These are phyloP conservation scores for Galerucella calmariensis DNA, from an alignment of 2,888 invertebrate genomes.

Conservation along the genomic window DNA sequence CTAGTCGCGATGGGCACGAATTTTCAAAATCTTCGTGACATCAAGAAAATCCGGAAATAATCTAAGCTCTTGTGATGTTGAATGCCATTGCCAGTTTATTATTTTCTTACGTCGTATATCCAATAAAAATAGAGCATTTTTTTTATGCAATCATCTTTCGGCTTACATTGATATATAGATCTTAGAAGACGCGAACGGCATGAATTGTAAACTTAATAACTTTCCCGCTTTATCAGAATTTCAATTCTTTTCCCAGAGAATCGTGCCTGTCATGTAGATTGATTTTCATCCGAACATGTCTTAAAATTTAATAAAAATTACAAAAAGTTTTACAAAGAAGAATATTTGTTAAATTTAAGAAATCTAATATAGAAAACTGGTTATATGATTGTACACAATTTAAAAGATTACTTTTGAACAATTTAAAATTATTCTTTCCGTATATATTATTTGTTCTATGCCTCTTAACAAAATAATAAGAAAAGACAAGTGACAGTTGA, in stretches of 20 bases:
- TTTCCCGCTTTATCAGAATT: conserved; percentile 7
- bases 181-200: neutral
- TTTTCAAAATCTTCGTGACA: too few species aligned
- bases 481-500: too few species aligned
- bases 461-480: too few species aligned
- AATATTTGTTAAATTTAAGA: neutral
- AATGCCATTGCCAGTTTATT: neutral
- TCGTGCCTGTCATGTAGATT: neutral
- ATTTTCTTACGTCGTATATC: neutral
- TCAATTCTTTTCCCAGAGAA: conserved; percentile 1
- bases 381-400: too few species aligned
- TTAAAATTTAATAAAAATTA: neutral
- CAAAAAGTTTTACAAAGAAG: neutral
- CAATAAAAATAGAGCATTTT: neutral
- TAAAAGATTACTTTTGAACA: too few species aligned
- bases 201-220: conserved; percentile 10
- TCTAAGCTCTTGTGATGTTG: too few species aligned
- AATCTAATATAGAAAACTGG: neutral
- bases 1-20: too few species aligned
- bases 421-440: too few species aligned
- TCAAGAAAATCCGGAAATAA: too few species aligned
- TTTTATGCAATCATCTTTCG: neutral
- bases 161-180: neutral
- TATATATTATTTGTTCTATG: too few species aligned
- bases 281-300: neutral